Evolutionary conservation across 2,113 vertebrate species (phyloP), one percentile per base, ranked within the genome.

Genomic region (Zingel zingel): DNA sequence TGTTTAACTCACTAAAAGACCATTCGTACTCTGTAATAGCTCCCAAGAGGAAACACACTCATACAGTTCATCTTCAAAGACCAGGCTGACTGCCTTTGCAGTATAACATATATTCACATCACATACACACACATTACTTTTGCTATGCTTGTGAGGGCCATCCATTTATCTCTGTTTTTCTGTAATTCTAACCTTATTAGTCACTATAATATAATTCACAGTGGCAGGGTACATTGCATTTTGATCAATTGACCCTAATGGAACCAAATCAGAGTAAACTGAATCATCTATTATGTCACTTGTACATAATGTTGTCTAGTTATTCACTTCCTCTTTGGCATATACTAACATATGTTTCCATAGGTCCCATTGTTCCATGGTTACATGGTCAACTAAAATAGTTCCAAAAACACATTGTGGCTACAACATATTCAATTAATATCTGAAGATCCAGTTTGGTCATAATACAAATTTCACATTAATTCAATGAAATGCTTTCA

Each of bases 1-100:
- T 59, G 68, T 83, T 92, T 85, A 88, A 90, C 85, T 72, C 30
- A 45, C 73, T 89, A 87, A 88, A 73, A 81, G 70, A 81, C 50
- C 67, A 51, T 80, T 88, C 27, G 18, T 39, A 81, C 69, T 62
- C 68, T 77, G 71, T 85, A 88, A 86, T 89, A 59, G 51, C 54
- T 77, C 87, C 54, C 77, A 21, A 83, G 87, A 81, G 74, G 63
- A 76, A 81, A 79, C 70, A 68, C 54, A 53, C 19, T 48, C 45
- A 75, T 50, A n/a, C 68, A 69, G 72, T 48, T 19, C 68, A 69
- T 77, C 56, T 76, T 85, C 56, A 85, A 80, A 90, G 82, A 47
- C 25, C 45, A n/a, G 68, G 19, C 79, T 27, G 51, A 47, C 62
- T 74, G 76, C 53, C 47, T 58, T 6, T 10, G 59, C 53, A 39